These are phyloP conservation scores for Rattus norvegicus DNA, from an alignment of 2,113 vertebrate species.

Conservation along the genomic window DNA sequence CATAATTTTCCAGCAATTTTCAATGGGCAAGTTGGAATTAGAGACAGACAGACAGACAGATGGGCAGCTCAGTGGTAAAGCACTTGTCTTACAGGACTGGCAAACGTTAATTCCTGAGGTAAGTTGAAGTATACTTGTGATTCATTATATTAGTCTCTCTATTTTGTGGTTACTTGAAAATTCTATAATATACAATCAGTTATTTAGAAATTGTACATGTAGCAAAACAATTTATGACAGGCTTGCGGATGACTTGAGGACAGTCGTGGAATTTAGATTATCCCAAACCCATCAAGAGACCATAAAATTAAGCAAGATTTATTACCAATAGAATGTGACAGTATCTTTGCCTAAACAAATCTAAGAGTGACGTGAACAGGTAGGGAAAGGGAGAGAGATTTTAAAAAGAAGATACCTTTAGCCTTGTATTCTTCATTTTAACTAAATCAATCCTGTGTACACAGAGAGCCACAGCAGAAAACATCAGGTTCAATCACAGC, in stretches of 20 bases:
- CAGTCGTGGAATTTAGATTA: slow-evolving; percentile 54
- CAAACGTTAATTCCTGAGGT: slow-evolving; percentile 52
- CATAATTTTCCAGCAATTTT: slow-evolving; percentile 4
- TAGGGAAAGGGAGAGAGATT: background rate
- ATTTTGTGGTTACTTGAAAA: slow-evolving; percentile 43
- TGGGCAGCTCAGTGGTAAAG: background rate
- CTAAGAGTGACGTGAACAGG: background rate
- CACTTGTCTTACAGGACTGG: background rate
- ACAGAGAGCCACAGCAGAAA: background rate
- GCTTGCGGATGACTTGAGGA: slow-evolving; percentile 3
- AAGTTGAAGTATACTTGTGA: background rate
- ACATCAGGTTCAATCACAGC: background rate
- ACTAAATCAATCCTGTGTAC: background rate
- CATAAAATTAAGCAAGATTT: slow-evolving; percentile 59
- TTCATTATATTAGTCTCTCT: slow-evolving; percentile 4
- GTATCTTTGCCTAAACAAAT: slow-evolving; percentile 21
- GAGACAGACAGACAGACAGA: background rate
- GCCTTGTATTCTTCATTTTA: background rate
- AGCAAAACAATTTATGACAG: slow-evolving; percentile 47
- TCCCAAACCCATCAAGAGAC: slow-evolving; percentile 1
- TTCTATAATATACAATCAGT: slow-evolving; percentile 31
- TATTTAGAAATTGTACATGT: background rate
- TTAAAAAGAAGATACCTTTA: background rate
- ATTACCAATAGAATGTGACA: background rate
- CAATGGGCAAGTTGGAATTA: background rate